Evolutionary conservation across 1,140 invertebrate genomes (phyloP).

Genomic region (Camponotus pennsylvanicus): DNA sequence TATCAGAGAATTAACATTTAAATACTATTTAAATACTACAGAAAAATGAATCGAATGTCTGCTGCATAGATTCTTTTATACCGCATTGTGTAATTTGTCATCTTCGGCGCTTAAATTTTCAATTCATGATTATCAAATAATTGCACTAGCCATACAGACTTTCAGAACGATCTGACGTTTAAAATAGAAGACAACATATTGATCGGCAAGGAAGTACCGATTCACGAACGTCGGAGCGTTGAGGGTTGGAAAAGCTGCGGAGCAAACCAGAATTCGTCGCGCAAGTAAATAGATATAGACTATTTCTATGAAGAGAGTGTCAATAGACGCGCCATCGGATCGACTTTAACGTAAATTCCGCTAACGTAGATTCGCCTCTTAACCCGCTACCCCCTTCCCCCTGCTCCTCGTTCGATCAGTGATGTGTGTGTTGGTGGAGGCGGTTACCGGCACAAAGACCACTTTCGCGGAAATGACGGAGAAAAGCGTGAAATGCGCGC

Average conservation of each 20-base stretch:
- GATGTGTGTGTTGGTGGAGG: constrained; percentile 42
- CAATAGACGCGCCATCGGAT: constrained; percentile 9
- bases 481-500: constrained; percentile 59
- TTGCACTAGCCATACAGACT: not conserved
- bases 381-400: not conserved
- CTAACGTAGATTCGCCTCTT: constrained; percentile 5
- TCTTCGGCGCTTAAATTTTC: not conserved
- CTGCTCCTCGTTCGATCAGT: constrained; percentile 7
- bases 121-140: not conserved
- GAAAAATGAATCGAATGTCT: not conserved
- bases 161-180: constrained; percentile 22
- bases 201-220: constrained; percentile 43
- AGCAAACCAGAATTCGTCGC: constrained; percentile 44
- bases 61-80: not conserved
- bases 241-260: constrained; percentile 52
- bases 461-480: constrained; percentile 59
- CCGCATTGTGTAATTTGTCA: not conserved
- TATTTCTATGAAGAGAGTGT: constrained; percentile 1
- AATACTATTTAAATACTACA: not conserved
- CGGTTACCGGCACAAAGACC: constrained; percentile 35
- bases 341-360: constrained; percentile 40
- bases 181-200: constrained; percentile 56
- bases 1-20: not conserved
- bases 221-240: constrained; percentile 54
- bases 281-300: constrained; percentile 59